Base-by-base conservation (phyloP, 2,113 vertebrate species). In the Petrocephalus zakoni region DNA sequence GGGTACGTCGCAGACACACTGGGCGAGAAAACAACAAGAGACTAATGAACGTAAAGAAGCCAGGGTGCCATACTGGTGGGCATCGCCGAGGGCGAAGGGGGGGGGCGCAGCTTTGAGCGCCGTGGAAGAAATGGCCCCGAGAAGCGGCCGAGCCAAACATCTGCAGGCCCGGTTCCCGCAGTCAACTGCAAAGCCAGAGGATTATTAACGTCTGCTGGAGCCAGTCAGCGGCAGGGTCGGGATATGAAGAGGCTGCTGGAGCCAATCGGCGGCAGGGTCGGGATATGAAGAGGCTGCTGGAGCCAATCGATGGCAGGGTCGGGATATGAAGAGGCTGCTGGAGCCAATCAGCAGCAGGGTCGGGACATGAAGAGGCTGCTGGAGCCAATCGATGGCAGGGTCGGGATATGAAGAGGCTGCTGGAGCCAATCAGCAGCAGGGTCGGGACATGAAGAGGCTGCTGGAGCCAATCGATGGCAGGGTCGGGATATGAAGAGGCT, bases 31-130 rank as follows among this genome's bases (percentile, higher is more conserved):
- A 89, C 93, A 91, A 90, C 88, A 92, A 88, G 89, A 86, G 91
- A 72, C 47, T 92, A 91, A 89, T 61, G 89, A 91, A 92, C 94
- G 91, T 90, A 93, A 93, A 94, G 90, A 47, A 91, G 89, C 89
- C 42, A 86, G 81, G 90, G 88, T 46, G 90, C 82, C 88, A 68
- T 91, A 25, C 29, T 75, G 9, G n/a, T 25, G 3, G 10, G 83
- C 78, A n/a, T 42, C 78, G 88, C 3, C 7, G n/a, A 61, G 37
- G 34, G 88, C 55, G 82, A 85, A 82, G 86, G 78, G 84, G 34
- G 89, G 86, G 15, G 29, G 42, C 72, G 46, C 7, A 78, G 78
- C 25, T 88, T 89, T 88, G 56, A 85, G 89, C 89, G 58, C 87
- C 21, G 72, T 29, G n/a, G 61, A 3, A 49, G 61, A 78, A 88